A percentile compares a stretch with the other conserved stretches of the same genome.
These are phyloP conservation scores for Tinamus guttatus DNA, from an alignment of 2,113 vertebrate genomes.

Conservation along the genomic window DNA sequence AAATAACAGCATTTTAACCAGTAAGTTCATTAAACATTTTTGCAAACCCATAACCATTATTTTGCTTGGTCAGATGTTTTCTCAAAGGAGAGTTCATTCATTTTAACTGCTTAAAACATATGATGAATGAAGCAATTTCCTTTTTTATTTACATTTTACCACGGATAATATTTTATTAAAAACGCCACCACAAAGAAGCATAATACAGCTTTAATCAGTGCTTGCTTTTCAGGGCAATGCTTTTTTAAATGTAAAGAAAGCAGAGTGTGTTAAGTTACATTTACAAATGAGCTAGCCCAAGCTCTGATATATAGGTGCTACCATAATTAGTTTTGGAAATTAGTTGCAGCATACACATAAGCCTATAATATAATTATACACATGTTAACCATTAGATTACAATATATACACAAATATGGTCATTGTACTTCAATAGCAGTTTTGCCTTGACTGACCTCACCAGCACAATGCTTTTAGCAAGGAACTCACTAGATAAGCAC, in stretches of 20 bases:
- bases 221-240: constrained; percentile 39
- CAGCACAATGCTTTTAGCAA: background rate
- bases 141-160: constrained; percentile 78
- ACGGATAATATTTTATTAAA: constrained; percentile 72
- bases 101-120: constrained; percentile 75
- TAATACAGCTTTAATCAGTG: constrained; percentile 61
- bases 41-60: constrained; percentile 74
- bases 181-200: constrained; percentile 55
- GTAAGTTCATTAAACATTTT: constrained; percentile 78
- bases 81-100: constrained; percentile 77
- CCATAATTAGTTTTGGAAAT: background rate
- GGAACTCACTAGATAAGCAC: background rate
- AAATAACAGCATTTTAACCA: constrained; percentile 76
- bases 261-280: background rate
- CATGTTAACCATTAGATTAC: background rate
- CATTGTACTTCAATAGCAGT: background rate
- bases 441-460: background rate
- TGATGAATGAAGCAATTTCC: constrained; percentile 75
- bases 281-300: constrained; percentile 15
- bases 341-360: background rate
- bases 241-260: constrained; percentile 52
- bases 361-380: background rate
- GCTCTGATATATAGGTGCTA: background rate
- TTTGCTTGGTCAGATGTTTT: constrained; percentile 81
- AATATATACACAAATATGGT: background rate